Conservation (phyloP, 2,113 vertebrate species). For the Maccullochella peelii region DNA sequence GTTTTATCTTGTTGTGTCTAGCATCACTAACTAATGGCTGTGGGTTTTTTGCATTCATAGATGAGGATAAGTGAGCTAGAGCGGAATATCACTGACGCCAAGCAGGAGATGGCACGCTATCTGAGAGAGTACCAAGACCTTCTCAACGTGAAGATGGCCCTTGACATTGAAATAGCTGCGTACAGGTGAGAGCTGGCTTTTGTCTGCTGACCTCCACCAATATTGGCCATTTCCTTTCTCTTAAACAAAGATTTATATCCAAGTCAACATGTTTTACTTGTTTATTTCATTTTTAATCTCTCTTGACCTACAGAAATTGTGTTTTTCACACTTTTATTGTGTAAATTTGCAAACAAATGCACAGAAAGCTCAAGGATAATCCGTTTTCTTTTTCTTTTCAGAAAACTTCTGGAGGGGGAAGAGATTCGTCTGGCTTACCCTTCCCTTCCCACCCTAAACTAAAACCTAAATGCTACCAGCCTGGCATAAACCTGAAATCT, state of each 20-base stretch:
- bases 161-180: slow-evolving; percentile 97
- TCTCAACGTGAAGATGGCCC: slow-evolving; percentile 98
- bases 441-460: slow-evolving; percentile 72
- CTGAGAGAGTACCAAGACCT: slow-evolving; percentile 96
- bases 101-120: slow-evolving; percentile 92
- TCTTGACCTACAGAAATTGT: neutral
- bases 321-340: neutral
- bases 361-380: neutral
- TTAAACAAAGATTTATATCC: neutral
- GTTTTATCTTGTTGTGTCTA: neutral
- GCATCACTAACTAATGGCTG: neutral
- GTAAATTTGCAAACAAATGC: neutral
- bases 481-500: slow-evolving; percentile 39
- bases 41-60: slow-evolving; percentile 62
- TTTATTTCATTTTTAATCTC: neutral
- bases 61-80: slow-evolving; percentile 86
- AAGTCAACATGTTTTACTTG: neutral
- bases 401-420: slow-evolving; percentile 90
- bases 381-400: slow-evolving; percentile 58
- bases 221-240: neutral
- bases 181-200: slow-evolving; percentile 87
- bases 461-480: slow-evolving; percentile 46
- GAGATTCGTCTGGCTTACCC: slow-evolving; percentile 87
- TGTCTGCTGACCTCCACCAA: neutral
- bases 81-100: slow-evolving; percentile 84